Evolutionary conservation across 2,888 invertebrate species (phyloP), one percentile per base, ranked within the genome.

Genomic region (Lomographa bimaculata): DNA sequence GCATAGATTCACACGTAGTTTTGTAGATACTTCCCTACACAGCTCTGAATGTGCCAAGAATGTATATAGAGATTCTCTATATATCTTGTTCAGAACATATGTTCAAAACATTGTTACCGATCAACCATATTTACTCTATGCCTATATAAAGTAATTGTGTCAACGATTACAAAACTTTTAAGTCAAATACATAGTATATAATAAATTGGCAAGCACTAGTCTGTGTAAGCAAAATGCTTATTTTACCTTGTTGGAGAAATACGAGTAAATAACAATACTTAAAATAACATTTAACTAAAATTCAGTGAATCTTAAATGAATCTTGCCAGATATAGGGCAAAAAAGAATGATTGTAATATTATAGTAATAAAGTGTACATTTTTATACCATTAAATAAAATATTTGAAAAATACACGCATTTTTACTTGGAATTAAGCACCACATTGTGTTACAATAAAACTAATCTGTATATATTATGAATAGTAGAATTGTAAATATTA

Each of bases 371-470:
- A 62, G 71, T 83, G 79, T 83, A 83, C 68, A 80, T 81, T 85
- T 85, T 85, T 83, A 75, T 85, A 84, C 79, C 67, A 75, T 75
- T 79, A 74, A 87, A 85, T 87, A 87, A 86, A 87, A 78, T 64
- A 54, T 76, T 75, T 70, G 50, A 77, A 81, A 78, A 70, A 75
- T 54, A 49, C n/a, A 21, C 49, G 36, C 33, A 8, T 44, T 59
- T 67, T 73, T 60, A 71, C 74, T 82, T 76, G 43, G 5, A 40
- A 25, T 19, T 37, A 1, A 35, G 14, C 23, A 41, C 20, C 7
- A 12, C 16, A 17, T 5, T 17, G 7, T 9, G 11, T 5, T 19
- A 10, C 16, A 20, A 8, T 12, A n/a, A 29, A 10, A 23, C n/a
- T 21, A 14, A 14, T 26, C 3, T 48, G 42, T 49, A 49, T 28